These are phyloP conservation scores for Triplophysa dalaica DNA, from an alignment of 2,113 vertebrate species.

Conservation along the genomic window DNA sequence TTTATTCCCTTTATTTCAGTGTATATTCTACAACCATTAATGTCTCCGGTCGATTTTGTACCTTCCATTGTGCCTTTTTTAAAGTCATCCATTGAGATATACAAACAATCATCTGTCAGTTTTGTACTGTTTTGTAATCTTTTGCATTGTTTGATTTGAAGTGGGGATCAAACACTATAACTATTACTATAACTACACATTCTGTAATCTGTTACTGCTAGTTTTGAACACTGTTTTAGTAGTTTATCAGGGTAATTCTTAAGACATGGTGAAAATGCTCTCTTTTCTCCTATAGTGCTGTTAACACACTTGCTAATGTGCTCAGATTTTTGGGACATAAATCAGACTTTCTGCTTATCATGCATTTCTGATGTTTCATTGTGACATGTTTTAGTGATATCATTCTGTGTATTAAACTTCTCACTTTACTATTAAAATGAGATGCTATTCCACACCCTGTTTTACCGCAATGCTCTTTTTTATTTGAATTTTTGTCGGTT, in stretches of 20 bases:
- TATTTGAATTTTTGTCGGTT: too few species aligned
- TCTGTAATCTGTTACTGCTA: constrained; percentile 27
- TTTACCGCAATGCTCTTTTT: constrained; percentile 23
- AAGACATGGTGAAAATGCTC: constrained; percentile 62
- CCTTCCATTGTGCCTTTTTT: constrained; percentile 71
- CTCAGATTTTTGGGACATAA: constrained; percentile 65
- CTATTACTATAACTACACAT: constrained; percentile 11
- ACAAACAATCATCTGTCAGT: constrained; percentile 56
- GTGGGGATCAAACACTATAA: constrained; percentile 55
- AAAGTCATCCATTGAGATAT: constrained; percentile 47
- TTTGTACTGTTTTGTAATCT: constrained; percentile 60
- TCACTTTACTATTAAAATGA: constrained; percentile 74
- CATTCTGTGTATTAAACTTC: constrained; percentile 73
- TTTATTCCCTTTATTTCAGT: background rate
- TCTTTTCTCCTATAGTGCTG: constrained; percentile 57
- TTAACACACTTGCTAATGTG: constrained; percentile 66
- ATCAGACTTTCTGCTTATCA: constrained; percentile 36
- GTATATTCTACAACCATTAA: background rate
- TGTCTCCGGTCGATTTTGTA: constrained; percentile 45
- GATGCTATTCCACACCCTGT: constrained; percentile 60
- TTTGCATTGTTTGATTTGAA: constrained; percentile 60
- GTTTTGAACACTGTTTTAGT: constrained; percentile 56
- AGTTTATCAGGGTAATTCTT: constrained; percentile 60
- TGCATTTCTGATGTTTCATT: constrained; percentile 60
- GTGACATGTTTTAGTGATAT: constrained; percentile 76